Evolutionary conservation across 1,140 invertebrate genomes (phyloP), one percentile per base, ranked within the genome.

Genomic region (Pogonomyrmex californicus): DNA sequence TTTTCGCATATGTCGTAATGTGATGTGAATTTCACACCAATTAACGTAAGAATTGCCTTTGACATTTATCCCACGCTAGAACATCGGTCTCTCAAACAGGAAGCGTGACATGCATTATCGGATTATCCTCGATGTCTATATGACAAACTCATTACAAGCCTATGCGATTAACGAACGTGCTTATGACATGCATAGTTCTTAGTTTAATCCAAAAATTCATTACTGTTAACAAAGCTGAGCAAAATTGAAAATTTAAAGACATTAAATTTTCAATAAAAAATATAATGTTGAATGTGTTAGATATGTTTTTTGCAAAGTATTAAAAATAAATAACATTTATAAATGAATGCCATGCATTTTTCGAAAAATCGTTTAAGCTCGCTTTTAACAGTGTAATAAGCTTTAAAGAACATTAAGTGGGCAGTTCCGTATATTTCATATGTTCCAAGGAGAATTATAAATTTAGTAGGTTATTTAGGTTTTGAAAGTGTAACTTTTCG

Each of bases 41-140:
- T 71, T 17, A 71, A 82, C 17, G 17, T 82, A 82, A 73, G 51
- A 73, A 82, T 82, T 38, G 2, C 41, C 54, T 82, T 73, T 82
- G 54, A 60, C 38, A 71, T 82, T 82, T 30, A 82, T 82, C 66
- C 30, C 23, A 47, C 38, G 51, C 23, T 36, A 14, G 30, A 82
- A 73, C 54, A 71, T 58, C 56, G 10, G 14, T 73, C 66, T 82
- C 38, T 58, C 54, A 33, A 81, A 81, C 63, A 82, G 51, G 30
- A 73, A 58, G 51, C 66, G 41, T 73, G 49, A 47, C 51, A 47
- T 36, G 65, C 65, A 82, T 82, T 71, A 82, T 82, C 36, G 36
- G 66, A 58, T 82, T 58, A 71, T 65, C 41, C n/a, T 58, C 23
- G 51, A 58, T 58, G 10, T 58, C 65, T 41, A 33, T 71, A 47